A percentile compares a stretch with the other conserved stretches of the same genome.
Conservation (phyloP, 2,113 vertebrate genomes). For the Rostratula benghalensis region DNA sequence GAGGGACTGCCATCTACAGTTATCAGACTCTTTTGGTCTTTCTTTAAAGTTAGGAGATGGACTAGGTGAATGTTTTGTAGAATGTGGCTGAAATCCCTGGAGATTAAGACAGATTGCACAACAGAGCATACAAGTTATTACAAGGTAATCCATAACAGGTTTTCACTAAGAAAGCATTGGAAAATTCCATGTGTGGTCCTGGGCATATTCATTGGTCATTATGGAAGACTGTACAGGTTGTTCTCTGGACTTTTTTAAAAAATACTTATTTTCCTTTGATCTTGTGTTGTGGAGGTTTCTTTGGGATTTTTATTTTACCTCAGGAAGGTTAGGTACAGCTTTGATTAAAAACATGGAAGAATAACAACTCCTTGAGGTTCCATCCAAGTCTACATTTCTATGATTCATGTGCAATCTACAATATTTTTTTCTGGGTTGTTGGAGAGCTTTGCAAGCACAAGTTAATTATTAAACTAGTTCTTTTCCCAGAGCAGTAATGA, state of each 20-base stretch:
- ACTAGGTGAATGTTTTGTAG: not conserved
- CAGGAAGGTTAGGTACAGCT: not conserved
- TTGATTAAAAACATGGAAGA: conserved; percentile 23
- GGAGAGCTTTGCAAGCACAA: not conserved
- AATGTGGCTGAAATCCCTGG: not conserved
- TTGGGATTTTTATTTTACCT: not conserved
- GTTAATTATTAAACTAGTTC: conserved; percentile 37
- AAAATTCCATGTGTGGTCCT: not conserved
- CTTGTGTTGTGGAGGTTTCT: not conserved
- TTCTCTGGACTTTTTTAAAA: not conserved
- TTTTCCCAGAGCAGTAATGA: conserved; percentile 29
- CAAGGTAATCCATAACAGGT: not conserved
- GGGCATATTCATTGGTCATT: not conserved
- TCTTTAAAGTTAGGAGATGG: not conserved
- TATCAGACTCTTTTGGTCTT: not conserved
- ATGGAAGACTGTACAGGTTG: not conserved
- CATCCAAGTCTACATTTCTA: not conserved
- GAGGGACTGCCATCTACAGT: not conserved
- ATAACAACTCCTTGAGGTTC: not conserved
- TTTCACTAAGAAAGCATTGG: not conserved
- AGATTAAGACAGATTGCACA: not conserved
- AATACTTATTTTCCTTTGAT: not conserved
- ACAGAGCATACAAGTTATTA: not conserved
- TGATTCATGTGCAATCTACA: not conserved
- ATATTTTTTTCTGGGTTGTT: not conserved